Percentiles rank a stretch among this genome's conserved stretches.
Conservation (phyloP, 2,113 vertebrate genomes). For the Danio rerio region DNA sequence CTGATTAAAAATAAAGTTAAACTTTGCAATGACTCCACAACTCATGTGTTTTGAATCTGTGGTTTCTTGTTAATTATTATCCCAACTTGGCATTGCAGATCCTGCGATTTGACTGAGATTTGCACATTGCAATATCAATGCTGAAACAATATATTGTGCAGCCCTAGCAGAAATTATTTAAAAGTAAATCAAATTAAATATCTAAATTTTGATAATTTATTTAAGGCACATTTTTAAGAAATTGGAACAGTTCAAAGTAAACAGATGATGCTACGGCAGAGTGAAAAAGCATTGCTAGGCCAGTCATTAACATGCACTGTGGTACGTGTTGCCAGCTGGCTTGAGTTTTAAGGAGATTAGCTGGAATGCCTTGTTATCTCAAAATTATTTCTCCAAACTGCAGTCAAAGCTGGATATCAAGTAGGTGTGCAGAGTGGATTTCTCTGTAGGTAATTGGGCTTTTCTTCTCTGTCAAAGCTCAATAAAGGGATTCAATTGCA, state of each 20-base stretch:
- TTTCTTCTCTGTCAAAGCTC: neutral
- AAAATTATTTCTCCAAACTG: constrained; percentile 34
- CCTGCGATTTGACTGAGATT: no score
- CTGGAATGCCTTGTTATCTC: constrained; percentile 22
- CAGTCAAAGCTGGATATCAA: constrained; percentile 23
- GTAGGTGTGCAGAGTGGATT: neutral
- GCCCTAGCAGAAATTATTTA: neutral
- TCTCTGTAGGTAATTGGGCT: neutral
- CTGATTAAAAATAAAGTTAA: no score
- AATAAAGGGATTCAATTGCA: constrained; percentile 8
- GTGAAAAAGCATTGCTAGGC: neutral
- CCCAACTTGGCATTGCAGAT: no score
- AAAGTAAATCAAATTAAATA: neutral
- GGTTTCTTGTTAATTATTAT: no score
- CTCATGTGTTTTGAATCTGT: no score
- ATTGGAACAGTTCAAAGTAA: neutral
- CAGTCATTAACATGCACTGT: constrained; percentile 15
- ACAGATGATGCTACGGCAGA: neutral
- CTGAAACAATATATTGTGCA: no score
- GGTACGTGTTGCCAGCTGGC: constrained; percentile 19
- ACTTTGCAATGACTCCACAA: no score
- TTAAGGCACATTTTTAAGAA: neutral
- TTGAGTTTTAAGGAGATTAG: constrained; percentile 24
- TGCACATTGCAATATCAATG: no score
- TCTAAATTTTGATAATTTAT: neutral